A percentile compares a stretch with the other conserved stretches of the same genome.
Evolutionary conservation across 2,888 invertebrate genomes (phyloP).

Genomic region (Brachyopa scutellaris): DNA sequence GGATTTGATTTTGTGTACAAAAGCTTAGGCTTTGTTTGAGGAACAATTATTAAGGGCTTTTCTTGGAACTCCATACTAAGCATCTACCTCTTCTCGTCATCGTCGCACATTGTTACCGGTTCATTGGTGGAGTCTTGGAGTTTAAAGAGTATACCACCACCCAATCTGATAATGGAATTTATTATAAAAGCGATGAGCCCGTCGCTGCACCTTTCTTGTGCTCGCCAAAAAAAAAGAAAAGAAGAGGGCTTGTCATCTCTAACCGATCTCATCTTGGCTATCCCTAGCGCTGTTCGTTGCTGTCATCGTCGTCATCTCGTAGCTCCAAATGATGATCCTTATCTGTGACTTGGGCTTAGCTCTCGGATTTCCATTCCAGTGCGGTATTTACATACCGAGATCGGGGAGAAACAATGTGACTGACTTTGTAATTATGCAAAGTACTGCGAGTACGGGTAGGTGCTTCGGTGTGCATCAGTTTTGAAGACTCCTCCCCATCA

Average conservation of each 20-base stretch:
- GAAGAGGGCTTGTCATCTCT: constrained; percentile 40
- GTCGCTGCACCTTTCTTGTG: constrained; percentile 45
- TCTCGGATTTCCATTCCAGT: constrained; percentile 37
- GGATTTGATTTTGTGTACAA: constrained; percentile 42
- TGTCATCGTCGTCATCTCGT: constrained; percentile 7
- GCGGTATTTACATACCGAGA: constrained; percentile 28
- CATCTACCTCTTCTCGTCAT: constrained; percentile 24
- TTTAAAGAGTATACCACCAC: neutral
- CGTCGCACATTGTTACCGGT: constrained; percentile 19
- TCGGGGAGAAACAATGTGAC: constrained; percentile 30
- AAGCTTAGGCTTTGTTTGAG: constrained; percentile 55
- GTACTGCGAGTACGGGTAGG: constrained; percentile 8
- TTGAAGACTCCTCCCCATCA: neutral
- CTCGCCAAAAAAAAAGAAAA: constrained; percentile 5
- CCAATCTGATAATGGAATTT: constrained; percentile 57
- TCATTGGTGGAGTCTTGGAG: neutral
- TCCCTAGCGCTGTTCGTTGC: neutral
- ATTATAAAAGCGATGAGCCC: constrained; percentile 42
- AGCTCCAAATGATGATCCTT: constrained; percentile 42
- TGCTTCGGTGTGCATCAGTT: neutral
- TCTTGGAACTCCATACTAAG: constrained; percentile 20
- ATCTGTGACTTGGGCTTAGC: constrained; percentile 40
- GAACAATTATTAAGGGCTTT: constrained; percentile 50
- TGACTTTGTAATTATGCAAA: constrained; percentile 67
- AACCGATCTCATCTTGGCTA: constrained; percentile 10